Base-by-base conservation (phyloP, 64 coral and sea anemone genomes). In the Acropora tenuis region DNA sequence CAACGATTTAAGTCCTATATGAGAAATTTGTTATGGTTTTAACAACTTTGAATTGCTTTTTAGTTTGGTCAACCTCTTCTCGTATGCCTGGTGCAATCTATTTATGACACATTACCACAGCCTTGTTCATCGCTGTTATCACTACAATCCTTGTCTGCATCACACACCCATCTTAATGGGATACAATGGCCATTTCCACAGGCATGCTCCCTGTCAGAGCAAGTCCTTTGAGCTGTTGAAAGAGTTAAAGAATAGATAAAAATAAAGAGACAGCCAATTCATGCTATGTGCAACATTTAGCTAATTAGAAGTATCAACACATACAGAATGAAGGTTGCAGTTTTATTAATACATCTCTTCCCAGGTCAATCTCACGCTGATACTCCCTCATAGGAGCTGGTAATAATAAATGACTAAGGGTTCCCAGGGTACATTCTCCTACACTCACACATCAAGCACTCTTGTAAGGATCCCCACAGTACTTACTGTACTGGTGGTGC, bases 161-260 rank as follows among this genome's bases (percentile, higher is more conserved):
- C 96, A 89, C 96, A 98, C 43, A 88, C 71, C 96, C 96, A 98
- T 80, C 85, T 69, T 2, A 50, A 52, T 67, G 96, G 92, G 77
- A 98, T 92, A 15, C 96, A 98, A 1, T 80, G 83, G 12, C 96
- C 93, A 84, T 83, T 83, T 7, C 74, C 69, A 79, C 94, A 96
- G 3, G 79, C 15, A 78, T 89, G 82, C n/a, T 96, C 84, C 77
- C 50, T 78, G 12, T 45, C 6, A 16, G 85, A 60, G 74, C 74
- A 90, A 11, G 16, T 48, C 72, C 82, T 85, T 71, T 12, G 1
- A 2, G 18, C 82, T 85, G 17, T 6, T 10, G 71, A 19, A 2
- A 46, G 47, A 85, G 17, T 11, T 1, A 12, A 12, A 12, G 47
- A 60, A 55, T 5, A 55, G 52, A 81, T 40, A 58, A 59, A 2